Evolutionary conservation across 2,888 invertebrate genomes (phyloP).

Genomic region (Zele albiditarsus): DNA sequence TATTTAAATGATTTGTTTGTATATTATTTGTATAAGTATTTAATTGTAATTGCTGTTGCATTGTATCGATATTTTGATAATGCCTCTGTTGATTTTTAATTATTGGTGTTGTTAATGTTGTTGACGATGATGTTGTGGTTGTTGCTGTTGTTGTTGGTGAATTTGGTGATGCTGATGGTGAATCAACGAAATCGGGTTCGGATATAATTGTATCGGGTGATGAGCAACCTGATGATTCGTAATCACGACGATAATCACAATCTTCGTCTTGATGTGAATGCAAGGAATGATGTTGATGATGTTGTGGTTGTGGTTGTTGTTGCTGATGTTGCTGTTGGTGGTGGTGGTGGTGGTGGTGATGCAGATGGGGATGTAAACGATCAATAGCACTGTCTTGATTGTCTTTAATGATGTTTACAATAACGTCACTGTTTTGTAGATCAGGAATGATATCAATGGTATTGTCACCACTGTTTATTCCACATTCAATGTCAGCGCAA

Average conservation of each 20-base stretch:
- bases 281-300: background rate
- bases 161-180: conserved; percentile 70
- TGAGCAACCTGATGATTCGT: conserved; percentile 68
- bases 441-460: background rate
- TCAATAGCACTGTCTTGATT: conserved; percentile 50
- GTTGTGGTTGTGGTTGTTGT: conserved; percentile 64
- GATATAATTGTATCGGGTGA: conserved; percentile 66
- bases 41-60: conserved; percentile 6
- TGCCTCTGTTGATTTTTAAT: conserved; percentile 52
- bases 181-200: conserved; percentile 72
- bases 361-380: conserved; percentile 52
- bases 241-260: conserved; percentile 67
- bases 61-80: conserved; percentile 57
- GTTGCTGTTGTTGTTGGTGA: conserved; percentile 57
- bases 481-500: conserved; percentile 46
- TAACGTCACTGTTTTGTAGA: conserved; percentile 61
- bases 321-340: conserved; percentile 34
- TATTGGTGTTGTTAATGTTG: conserved; percentile 45
- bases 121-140: conserved; percentile 44
- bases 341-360: conserved; percentile 60
- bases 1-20: conserved; percentile 6
- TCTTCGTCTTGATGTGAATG: conserved; percentile 38
- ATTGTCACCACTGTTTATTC: conserved; percentile 1
- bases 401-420: conserved; percentile 69
- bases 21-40: conserved; percentile 1